Base-by-base conservation (phyloP, 2,113 vertebrate genomes). In the Neogobius melanostomus region DNA sequence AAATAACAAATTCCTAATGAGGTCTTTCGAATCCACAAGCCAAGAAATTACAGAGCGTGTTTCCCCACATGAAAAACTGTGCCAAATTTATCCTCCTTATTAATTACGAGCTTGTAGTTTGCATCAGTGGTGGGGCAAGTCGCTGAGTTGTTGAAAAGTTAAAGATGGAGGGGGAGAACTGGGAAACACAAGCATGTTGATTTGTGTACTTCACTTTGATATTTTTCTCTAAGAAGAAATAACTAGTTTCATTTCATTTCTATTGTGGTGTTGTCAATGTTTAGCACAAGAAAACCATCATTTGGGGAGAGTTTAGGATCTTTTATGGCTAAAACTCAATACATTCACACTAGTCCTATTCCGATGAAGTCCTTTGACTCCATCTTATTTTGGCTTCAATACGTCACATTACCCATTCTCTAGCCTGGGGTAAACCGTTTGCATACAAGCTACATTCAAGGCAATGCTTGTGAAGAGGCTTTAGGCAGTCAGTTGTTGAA, bases 401-500 rank as follows among this genome's bases (percentile, higher is more conserved):
- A 14, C 6, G 49, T 50, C 49, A 50, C 49, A 12, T 50, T 50
- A 50, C 12, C 14, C 49, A 12, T 11, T 47, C 46, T 47, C 6
- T 4, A 47, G 28, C 28, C 28, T 47, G 7, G 46, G 7, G 10
- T 47, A 47, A 47, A 47, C 49, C 11, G 49, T 15, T 10, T 50
- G 12, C 9, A 2, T 14, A 50, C 48, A 50, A 50, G 49, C 49
- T 51, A 51, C 49, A 51, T 51, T 51, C 5, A 14, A 51, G 54
- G 71, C 44, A 8, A 43, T 49, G 7, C 6, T 28, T 28, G 28
- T 53, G 9, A 15, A 17, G 47, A 61, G 17, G 9, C 51, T 56
- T 66, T 43, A 70, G 51, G 45, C 52, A 3, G 69, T 54, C 49
- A 17, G 54, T 49, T 7, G 21, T 49, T 56, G n/a, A 49, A 62